Base-by-base conservation (phyloP, 2,888 invertebrate species). In the Girardia tigrina region DNA sequence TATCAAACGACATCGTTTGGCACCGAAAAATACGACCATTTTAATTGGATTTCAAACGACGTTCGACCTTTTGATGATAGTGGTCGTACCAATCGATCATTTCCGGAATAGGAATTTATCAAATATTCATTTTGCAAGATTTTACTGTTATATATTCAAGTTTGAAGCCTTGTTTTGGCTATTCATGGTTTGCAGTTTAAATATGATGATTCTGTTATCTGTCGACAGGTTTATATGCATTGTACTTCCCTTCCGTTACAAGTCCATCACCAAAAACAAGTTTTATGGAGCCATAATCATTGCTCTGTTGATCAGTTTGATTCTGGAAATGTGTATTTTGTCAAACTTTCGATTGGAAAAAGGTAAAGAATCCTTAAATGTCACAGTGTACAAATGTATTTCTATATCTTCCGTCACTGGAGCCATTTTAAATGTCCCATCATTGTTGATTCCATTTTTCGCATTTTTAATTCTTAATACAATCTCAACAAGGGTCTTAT, bases 151-250 rank as follows among this genome's bases (percentile, higher is more conserved):
- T 16, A n/a, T 16, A 20, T 20, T 56, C 23, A 56, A 56, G 23
- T 56, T 56, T 4, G 56, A 23, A 8, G n/a, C 23, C 4, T 56
- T 56, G n/a, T 56, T 56, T 56, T 56, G n/a, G n/a, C n/a, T 56
- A n/a, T 56, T 56, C n/a, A 20, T 23, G 2, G 23, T 20, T 20
- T 56, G 56, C n/a, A 56, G 56, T 56, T 2, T 56, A n/a, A 56
- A 23, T n/a, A 56, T 56, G 8, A 56, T 56, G 56, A n/a, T 56
- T 56, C n/a, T 56, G 2, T 20, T 56, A 56, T 56, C 56, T 6
- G n/a, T 56, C n/a, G 56, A 56, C n/a, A 56, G 56, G n/a, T 56
- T 56, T 56, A 23, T 56, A 20, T 56, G 56, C n/a, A 56, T 56
- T 12, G 56, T 56, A 4, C n/a, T 56, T 8, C 56, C 56, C 6